A percentile compares a stretch with the other conserved stretches of the same genome.
phyloP scores from a whole-genome alignment of 2,888 invertebrate species.

The Coenonympha glycerion region DNA sequence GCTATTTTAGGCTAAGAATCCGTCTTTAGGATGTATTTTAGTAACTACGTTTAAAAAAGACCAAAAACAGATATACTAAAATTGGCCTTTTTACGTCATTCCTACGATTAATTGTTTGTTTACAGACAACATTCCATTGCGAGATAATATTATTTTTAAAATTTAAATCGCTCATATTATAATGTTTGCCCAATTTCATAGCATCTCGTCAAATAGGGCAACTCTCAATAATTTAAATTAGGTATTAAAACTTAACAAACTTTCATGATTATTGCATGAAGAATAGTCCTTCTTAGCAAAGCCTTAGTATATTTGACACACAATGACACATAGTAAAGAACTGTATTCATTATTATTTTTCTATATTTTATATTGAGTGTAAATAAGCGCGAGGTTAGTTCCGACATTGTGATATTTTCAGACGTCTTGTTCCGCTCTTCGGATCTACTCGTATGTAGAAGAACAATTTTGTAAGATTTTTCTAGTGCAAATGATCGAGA shows the following conservation, averaged over 20 bases:
- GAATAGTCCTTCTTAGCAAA: too few relatives aligned
- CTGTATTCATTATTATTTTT: not conserved
- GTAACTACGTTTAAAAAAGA: not conserved
- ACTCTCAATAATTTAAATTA: too few relatives aligned
- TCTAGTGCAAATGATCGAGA: constrained; percentile 8
- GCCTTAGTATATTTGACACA: not conserved
- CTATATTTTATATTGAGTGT: not conserved
- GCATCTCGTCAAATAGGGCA: too few relatives aligned
- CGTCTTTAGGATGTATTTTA: not conserved
- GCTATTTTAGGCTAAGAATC: not conserved
- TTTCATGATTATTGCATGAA: too few relatives aligned
- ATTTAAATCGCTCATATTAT: too few relatives aligned
- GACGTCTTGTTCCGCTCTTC: constrained; percentile 12
- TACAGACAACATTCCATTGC: too few relatives aligned
- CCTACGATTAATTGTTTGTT: not conserved
- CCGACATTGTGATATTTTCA: constrained; percentile 29
- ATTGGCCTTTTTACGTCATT: not conserved
- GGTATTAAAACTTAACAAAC: too few relatives aligned
- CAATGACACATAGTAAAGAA: not conserved
- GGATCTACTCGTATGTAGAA: constrained; percentile 4
- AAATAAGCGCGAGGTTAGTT: constrained; percentile 1
- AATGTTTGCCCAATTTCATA: too few relatives aligned
- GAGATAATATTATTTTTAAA: too few relatives aligned
- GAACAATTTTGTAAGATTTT: constrained; percentile 21
- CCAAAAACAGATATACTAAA: not conserved